Percentiles rank a stretch among this genome's conserved stretches.
Evolutionary conservation across 2,797 vertebrate species (phyloP).

Genomic region (Echiichthys vipera): DNA sequence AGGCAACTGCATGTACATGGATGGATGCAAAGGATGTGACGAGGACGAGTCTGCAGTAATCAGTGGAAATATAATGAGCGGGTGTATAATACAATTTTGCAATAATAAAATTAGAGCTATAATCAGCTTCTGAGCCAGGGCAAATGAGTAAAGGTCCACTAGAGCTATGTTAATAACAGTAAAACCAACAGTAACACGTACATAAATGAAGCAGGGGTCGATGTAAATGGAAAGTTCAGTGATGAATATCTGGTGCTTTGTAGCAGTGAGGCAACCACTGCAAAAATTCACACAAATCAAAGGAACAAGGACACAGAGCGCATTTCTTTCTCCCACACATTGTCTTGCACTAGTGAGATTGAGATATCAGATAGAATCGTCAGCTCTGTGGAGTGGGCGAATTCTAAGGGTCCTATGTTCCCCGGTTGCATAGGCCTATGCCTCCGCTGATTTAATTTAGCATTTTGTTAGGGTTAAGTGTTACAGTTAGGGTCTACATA

Average conservation of each 20-base stretch:
- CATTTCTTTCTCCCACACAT: neutral
- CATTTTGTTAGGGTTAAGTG: too few relatives aligned
- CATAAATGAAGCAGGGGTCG: slow-evolving; percentile 15
- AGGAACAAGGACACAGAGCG: neutral
- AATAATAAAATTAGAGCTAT: slow-evolving; percentile 54
- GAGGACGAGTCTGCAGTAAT: slow-evolving; percentile 53
- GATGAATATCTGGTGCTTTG: slow-evolving; percentile 8
- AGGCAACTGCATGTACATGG: slow-evolving; percentile 57
- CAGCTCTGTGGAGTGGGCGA: too few relatives aligned
- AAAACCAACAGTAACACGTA: slow-evolving; percentile 32
- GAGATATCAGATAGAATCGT: too few relatives aligned
- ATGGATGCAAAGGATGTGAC: slow-evolving; percentile 65
- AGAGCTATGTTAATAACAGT: slow-evolving; percentile 37
- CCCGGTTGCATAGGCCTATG: too few relatives aligned
- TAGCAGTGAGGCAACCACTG: neutral
- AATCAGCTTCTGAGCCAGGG: slow-evolving; percentile 51
- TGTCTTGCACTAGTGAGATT: neutral
- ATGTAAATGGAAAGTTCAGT: slow-evolving; percentile 11
- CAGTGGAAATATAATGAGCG: slow-evolving; percentile 39
- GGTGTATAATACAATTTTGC: slow-evolving; percentile 47
- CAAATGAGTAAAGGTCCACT: slow-evolving; percentile 42
- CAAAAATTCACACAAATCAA: neutral
- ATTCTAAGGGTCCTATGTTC: too few relatives aligned
- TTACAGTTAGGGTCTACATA: too few relatives aligned
- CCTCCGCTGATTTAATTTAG: too few relatives aligned